phyloP scores from a whole-genome alignment of 2,113 vertebrate species.

The Marmota flaviventris region DNA sequence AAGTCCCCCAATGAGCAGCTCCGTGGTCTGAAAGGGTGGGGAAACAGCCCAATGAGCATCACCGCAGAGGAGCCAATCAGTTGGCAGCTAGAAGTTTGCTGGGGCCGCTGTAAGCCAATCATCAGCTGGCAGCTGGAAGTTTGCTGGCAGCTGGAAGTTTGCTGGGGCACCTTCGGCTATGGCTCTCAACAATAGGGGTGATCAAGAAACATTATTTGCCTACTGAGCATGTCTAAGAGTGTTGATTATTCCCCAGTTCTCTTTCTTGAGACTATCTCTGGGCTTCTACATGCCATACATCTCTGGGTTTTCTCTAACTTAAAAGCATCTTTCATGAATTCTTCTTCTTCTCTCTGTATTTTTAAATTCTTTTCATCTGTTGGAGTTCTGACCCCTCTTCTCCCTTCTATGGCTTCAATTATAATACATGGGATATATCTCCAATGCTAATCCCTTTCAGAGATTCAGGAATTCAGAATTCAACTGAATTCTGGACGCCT shows the following conservation, averaged over 20 bases:
- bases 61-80: too few species aligned
- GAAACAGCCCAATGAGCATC: too few species aligned
- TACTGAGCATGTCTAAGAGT: background rate
- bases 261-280: background rate
- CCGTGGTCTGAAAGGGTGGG: too few species aligned
- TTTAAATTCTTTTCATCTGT: background rate
- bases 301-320: background rate
- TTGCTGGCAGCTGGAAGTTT: too few species aligned
- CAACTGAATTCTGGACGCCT: background rate
- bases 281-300: background rate
- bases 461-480: background rate
- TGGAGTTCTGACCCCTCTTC: background rate
- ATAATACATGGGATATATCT: background rate
- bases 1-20: too few species aligned
- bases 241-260: background rate
- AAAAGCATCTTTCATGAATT: background rate
- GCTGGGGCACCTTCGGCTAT: too few species aligned
- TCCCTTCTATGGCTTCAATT: background rate
- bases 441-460: background rate
- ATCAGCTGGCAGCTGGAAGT: too few species aligned
- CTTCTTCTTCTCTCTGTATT: background rate
- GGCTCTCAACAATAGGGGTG: background rate
- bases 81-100: too few species aligned
- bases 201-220: background rate
- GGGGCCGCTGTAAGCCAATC: too few species aligned